Conservation (phyloP, 2,797 vertebrate genomes). For the Ctenochaetus hawaiiensis region DNA sequence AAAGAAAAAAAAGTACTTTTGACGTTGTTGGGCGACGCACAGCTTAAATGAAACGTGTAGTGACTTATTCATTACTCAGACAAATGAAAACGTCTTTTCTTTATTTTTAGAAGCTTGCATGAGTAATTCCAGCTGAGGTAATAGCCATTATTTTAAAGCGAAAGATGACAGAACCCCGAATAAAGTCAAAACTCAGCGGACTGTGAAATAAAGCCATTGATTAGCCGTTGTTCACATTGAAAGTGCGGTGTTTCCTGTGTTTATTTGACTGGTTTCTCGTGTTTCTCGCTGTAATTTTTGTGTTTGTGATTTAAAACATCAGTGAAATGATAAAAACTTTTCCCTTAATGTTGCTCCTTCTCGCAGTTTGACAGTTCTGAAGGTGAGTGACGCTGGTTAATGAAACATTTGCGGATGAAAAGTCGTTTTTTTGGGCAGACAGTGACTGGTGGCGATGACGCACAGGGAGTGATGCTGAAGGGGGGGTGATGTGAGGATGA, state of each 20-base stretch:
- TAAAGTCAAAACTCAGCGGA: background rate
- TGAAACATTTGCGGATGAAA: conserved; percentile 53
- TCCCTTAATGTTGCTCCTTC: background rate
- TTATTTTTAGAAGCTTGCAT: background rate
- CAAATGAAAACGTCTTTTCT: background rate
- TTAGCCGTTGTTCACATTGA: too few species aligned
- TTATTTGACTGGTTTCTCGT: too few species aligned
- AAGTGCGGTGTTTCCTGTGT: too few species aligned
- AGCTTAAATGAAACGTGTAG: background rate
- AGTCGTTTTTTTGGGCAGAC: conserved; percentile 35
- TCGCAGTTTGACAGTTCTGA: conserved; percentile 6
- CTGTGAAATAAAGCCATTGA: background rate
- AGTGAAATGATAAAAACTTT: background rate
- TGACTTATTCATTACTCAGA: background rate
- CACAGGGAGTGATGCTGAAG: conserved; percentile 68
- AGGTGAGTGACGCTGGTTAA: conserved; percentile 31
- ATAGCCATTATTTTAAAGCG: background rate
- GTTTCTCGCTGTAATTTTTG: background rate
- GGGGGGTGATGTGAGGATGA: conserved; percentile 50
- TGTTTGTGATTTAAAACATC: background rate
- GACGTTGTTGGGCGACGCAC: background rate
- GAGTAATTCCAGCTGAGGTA: background rate
- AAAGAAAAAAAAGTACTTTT: background rate
- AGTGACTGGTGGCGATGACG: conserved; percentile 70
- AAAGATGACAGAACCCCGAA: too few species aligned